These are phyloP conservation scores for Branchellion lobata DNA, from an alignment of 2,888 invertebrate genomes.

Conservation along the genomic window DNA sequence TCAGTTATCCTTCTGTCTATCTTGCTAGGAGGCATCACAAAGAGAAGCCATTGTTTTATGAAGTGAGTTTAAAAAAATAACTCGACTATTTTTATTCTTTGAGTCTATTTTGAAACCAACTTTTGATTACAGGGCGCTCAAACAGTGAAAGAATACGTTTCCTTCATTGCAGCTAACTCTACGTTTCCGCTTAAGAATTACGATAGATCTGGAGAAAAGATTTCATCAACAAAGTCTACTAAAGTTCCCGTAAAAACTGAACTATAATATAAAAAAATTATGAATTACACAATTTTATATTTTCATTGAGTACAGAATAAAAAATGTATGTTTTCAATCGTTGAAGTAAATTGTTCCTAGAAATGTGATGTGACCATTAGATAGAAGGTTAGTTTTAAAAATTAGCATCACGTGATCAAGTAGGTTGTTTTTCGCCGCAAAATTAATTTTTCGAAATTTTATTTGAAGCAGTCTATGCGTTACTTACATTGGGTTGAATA, in stretches of 20 bases:
- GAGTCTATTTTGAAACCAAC: too few relatives aligned
- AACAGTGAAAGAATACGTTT: conserved; percentile 16
- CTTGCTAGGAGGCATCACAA: conserved; percentile 18
- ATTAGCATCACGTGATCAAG: neutral
- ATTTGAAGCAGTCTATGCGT: too few relatives aligned
- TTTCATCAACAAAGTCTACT: neutral
- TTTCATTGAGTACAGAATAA: neutral
- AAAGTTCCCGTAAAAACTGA: conserved; percentile 1
- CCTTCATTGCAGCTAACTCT: conserved; percentile 33
- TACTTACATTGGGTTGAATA: too few relatives aligned
- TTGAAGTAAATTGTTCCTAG: too few relatives aligned
- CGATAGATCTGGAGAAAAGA: conserved; percentile 26
- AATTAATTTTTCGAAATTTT: neutral
- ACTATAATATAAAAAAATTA: neutral
- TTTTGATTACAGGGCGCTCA: conserved; percentile 10
- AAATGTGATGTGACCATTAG: neutral
- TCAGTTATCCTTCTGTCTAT: conserved; percentile 36
- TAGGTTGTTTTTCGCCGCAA: conserved; percentile 8
- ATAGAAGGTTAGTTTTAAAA: conserved; percentile 2
- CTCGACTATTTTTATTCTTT: too few relatives aligned
- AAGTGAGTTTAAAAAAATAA: too few relatives aligned
- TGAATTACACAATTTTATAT: neutral
- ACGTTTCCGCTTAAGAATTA: conserved; percentile 25
- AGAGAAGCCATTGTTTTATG: conserved; percentile 28
- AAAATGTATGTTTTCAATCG: too few relatives aligned